phyloP scores from a whole-genome alignment of 2,797 vertebrate genomes.

The Clamator glandarius region DNA sequence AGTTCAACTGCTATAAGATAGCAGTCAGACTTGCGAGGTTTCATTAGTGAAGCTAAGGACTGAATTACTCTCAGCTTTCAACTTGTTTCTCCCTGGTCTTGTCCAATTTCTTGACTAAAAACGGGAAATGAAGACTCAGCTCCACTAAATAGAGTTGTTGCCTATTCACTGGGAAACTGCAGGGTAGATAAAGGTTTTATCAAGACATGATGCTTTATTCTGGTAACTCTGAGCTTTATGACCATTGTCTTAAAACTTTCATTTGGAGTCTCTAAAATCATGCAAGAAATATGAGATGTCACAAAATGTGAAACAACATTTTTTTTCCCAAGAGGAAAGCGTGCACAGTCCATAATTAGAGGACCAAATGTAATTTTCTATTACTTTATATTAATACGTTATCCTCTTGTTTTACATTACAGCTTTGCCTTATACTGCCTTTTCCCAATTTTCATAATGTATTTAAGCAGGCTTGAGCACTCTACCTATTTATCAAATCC shows the following conservation, averaged over 20 bases:
- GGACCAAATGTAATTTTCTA: background rate
- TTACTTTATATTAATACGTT: background rate
- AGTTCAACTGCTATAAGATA: background rate
- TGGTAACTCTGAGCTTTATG: conserved; percentile 21
- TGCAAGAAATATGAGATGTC: too few species aligned
- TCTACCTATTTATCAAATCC: background rate
- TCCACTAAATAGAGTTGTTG: background rate
- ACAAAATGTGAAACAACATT: background rate
- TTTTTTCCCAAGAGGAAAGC: background rate
- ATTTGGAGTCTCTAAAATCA: too few species aligned
- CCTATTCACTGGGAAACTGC: conserved; percentile 22
- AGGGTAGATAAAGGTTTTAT: conserved; percentile 3
- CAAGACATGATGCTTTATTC: conserved; percentile 16
- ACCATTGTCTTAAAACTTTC: background rate
- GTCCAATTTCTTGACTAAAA: conserved; percentile 2
- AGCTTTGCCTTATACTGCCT: background rate
- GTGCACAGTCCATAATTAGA: background rate
- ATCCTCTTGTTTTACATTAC: background rate
- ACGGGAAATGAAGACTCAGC: conserved; percentile 1
- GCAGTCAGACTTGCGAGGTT: background rate
- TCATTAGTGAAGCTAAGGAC: background rate
- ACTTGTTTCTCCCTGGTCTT: background rate
- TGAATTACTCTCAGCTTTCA: conserved; percentile 9
- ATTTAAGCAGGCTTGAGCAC: background rate
- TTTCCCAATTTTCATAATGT: background rate